Evolutionary conservation across 1,140 invertebrate species (phyloP).

Genomic region (Tetragnatha versicolor): DNA sequence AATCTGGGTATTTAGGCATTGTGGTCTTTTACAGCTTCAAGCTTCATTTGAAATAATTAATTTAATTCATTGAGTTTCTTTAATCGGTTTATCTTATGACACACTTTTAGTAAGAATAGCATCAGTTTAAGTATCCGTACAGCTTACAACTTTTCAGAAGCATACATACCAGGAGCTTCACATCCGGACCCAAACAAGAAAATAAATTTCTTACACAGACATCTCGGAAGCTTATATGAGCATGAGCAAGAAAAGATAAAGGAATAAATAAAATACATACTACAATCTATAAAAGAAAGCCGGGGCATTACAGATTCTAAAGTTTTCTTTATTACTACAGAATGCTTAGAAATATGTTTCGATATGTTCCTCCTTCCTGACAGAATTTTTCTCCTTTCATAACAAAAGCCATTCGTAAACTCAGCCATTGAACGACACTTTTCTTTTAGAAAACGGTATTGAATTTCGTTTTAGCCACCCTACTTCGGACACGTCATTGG

Average conservation of each 20-base stretch:
- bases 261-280: slow-evolving; percentile 34
- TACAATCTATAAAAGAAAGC: slow-evolving; percentile 34
- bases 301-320: slow-evolving; percentile 35
- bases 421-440: slow-evolving; percentile 17
- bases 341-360: slow-evolving; percentile 41
- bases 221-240: slow-evolving; percentile 10
- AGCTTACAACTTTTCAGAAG: too few relatives aligned
- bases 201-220: slow-evolving; percentile 39
- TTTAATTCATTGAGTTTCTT: too few relatives aligned
- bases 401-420: slow-evolving; percentile 33
- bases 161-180: too few relatives aligned
- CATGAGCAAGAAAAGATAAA: too few relatives aligned
- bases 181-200: too few relatives aligned
- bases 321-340: slow-evolving; percentile 22
- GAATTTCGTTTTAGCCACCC: slow-evolving; percentile 53
- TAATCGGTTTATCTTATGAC: too few relatives aligned
- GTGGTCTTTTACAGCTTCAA: too few relatives aligned
- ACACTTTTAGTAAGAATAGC: too few relatives aligned
- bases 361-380: slow-evolving; percentile 25
- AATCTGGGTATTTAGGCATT: too few relatives aligned
- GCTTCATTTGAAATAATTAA: too few relatives aligned
- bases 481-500: slow-evolving; percentile 39
- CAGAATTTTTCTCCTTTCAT: slow-evolving; percentile 6
- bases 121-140: too few relatives aligned
- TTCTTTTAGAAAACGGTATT: slow-evolving; percentile 45